Percentiles rank a stretch among this genome's conserved stretches.
Conservation (phyloP, 1,140 invertebrate genomes). For the Hyles vespertilio region DNA sequence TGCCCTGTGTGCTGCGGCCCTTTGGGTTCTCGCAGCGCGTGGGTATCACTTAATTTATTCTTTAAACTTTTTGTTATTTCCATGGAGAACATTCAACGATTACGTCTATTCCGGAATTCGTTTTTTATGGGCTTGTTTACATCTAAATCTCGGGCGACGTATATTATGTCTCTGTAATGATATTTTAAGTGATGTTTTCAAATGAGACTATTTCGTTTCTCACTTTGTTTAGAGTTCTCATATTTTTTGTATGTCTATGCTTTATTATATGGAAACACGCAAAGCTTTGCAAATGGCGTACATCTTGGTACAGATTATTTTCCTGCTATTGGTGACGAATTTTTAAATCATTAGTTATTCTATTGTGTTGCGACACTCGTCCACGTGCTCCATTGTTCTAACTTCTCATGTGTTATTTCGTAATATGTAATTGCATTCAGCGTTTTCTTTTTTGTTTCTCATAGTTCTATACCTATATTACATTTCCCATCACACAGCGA, state of each 20-base stretch:
- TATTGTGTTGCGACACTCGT: constrained; percentile 25
- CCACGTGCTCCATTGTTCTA: constrained; percentile 43
- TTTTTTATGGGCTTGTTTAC: not conserved
- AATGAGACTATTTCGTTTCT: constrained; percentile 25
- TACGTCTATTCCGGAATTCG: not conserved
- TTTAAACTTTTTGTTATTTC: constrained; percentile 11
- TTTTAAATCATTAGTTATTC: constrained; percentile 1
- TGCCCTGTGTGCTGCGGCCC: constrained; percentile 17
- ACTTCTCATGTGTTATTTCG: constrained; percentile 15
- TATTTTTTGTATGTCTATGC: not conserved
- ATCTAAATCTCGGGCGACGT: too few species aligned
- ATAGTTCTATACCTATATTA: too few species aligned
- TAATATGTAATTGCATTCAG: constrained; percentile 21
- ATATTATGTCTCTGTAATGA: constrained; percentile 6
- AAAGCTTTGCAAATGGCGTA: constrained; percentile 7
- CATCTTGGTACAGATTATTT: not conserved
- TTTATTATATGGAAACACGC: constrained; percentile 7
- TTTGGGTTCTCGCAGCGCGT: constrained; percentile 16
- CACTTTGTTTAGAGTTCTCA: constrained; percentile 13
- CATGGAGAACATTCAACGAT: not conserved
- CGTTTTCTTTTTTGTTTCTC: constrained; percentile 14
- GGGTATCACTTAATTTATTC: constrained; percentile 14
- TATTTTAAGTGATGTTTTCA: constrained; percentile 22
- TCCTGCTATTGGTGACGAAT: not conserved
- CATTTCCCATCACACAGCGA: too few species aligned